phyloP scores from a whole-genome alignment of 1,140 invertebrate genomes.

The Tyrophagus putrescentiae region DNA sequence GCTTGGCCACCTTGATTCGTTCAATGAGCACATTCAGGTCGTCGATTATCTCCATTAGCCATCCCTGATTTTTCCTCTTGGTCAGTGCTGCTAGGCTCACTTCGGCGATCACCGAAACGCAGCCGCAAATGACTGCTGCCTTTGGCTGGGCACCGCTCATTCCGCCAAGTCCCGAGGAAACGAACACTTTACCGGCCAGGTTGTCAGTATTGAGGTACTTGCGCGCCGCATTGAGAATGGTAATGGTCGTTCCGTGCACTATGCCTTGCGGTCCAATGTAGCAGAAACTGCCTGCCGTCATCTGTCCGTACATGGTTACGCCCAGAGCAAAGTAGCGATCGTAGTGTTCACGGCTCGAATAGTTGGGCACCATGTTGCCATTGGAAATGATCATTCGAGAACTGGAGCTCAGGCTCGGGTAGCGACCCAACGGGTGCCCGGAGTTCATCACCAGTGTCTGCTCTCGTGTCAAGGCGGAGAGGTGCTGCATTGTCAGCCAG shows the following conservation, averaged over 20 bases:
- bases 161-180: slow-evolving; percentile 50
- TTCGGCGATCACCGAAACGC: slow-evolving; percentile 51
- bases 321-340: slow-evolving; percentile 47
- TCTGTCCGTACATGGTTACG: slow-evolving; percentile 45
- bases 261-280: slow-evolving; percentile 58
- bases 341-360: slow-evolving; percentile 41
- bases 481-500: slow-evolving; percentile 45
- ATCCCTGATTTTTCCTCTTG: slow-evolving; percentile 48
- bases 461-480: slow-evolving; percentile 43
- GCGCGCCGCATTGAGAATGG: slow-evolving; percentile 48
- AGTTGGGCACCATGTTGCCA: slow-evolving; percentile 54
- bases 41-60: slow-evolving; percentile 42
- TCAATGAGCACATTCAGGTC: slow-evolving; percentile 40
- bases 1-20: slow-evolving; percentile 35
- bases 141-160: slow-evolving; percentile 56
- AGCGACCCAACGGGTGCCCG: slow-evolving; percentile 50
- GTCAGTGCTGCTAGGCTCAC: slow-evolving; percentile 43
- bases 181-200: slow-evolving; percentile 45
- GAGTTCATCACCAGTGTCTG: slow-evolving; percentile 52
- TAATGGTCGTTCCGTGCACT: slow-evolving; percentile 53
- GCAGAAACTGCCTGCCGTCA: slow-evolving; percentile 50
- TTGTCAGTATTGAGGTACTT: slow-evolving; percentile 41
- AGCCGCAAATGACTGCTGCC: slow-evolving; percentile 48
- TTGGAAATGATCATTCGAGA: slow-evolving; percentile 53
- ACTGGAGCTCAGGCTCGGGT: slow-evolving; percentile 39